These are phyloP conservation scores for Sphinx pinastri DNA, from an alignment of 2,888 invertebrate genomes.

Conservation along the genomic window DNA sequence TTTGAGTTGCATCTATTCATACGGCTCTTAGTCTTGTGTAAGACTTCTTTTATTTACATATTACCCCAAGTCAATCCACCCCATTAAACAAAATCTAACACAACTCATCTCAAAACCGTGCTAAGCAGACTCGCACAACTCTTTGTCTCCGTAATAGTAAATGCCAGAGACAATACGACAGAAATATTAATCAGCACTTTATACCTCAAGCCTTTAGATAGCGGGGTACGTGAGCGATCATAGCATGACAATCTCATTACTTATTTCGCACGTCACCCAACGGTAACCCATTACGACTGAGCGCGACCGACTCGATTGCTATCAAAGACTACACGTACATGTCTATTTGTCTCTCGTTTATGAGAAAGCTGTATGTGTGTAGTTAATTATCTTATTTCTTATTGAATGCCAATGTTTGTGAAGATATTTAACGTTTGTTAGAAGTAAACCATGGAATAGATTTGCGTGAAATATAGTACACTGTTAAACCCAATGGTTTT, in stretches of 20 bases:
- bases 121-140: background rate
- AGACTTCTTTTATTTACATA: no score
- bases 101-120: background rate
- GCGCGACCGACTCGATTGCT: background rate
- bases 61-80: background rate
- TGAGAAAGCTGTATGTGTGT: no score
- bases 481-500: no score
- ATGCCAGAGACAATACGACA: background rate
- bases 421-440: background rate
- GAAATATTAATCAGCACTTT: background rate
- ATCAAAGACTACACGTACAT: background rate
- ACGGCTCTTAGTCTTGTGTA: no score
- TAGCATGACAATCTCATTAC: slow-evolving; percentile 11
- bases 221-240: background rate
- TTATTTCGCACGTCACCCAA: background rate
- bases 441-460: background rate
- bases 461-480: background rate
- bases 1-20: no score
- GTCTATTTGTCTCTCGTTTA: no score
- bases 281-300: background rate
- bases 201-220: background rate
- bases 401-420: no score
- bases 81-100: background rate
- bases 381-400: background rate
- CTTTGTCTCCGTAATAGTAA: background rate